Base-by-base conservation (phyloP, 2,888 invertebrate species). In the Mimachlamys varia region DNA sequence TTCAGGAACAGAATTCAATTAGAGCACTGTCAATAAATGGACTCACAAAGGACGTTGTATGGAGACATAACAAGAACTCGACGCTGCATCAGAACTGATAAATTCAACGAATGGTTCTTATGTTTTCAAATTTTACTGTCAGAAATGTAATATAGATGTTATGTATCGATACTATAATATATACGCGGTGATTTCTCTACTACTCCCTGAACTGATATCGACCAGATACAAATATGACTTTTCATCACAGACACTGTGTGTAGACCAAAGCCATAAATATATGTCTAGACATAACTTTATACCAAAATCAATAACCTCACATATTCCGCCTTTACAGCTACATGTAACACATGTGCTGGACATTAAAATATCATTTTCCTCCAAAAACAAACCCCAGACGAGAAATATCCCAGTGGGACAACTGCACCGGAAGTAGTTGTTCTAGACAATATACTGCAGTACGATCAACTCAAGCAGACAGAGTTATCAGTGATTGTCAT, bases 281-380 rank as follows among this genome's bases (percentile, higher is more conserved):
- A 33, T 76, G 76, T 76, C 76, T 76, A 76, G 76, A 76, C 76
- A 76, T 22, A 44, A 44, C 22, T 76, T 76, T 22, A 76, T 76
- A 27, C 13, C 27, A 33, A 76, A 76, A 76, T 76, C 76, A 33
- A 76, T 76, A 76, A 27, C 27, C 13, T 76, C 76, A 76, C 76
- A 76, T 76, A 27, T 76, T 76, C 33, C 17, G 76, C 22, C 13
- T 76, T 62, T 76, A 27, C 27, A 76, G 76, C 76, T 15, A n/a
- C n/a, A n/a, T n/a, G n/a, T n/a, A 76, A 76, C 76, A 22, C 76
- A 33, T 33, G 76, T 76, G 27, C 33, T 15, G 33, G 33, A 27
- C 27, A 33, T 13, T 12, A 76, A 76, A 19, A 76, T 33, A 76
- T 33, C 0, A 27, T 27, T 13, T 12, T 12, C 33, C 33, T 0